A percentile compares a stretch with the other conserved stretches of the same genome.
These are phyloP conservation scores for Eupithecia subumbrata DNA, from an alignment of 2,888 invertebrate species.

Conservation along the genomic window DNA sequence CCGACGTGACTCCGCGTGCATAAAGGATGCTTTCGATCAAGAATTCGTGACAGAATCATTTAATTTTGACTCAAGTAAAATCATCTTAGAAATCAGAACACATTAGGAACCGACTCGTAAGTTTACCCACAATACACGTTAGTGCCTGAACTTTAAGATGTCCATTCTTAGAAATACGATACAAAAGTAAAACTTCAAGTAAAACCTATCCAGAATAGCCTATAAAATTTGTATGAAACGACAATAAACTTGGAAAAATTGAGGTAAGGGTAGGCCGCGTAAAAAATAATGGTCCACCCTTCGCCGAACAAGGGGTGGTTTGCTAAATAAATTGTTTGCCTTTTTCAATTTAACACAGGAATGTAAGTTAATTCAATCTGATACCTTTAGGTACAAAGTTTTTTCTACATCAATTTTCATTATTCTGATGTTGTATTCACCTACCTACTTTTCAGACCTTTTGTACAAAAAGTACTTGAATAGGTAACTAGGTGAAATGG, in stretches of 20 bases:
- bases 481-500: background rate
- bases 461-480: background rate
- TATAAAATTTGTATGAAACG: conserved; percentile 76
- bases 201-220: conserved; percentile 56
- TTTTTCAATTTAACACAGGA: conserved; percentile 68
- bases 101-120: no score
- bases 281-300: conserved; percentile 78
- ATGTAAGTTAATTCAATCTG: conserved; percentile 24
- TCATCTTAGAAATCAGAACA: background rate
- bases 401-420: conserved; percentile 9
- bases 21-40: conserved; percentile 39
- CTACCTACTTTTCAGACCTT: background rate
- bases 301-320: conserved; percentile 61
- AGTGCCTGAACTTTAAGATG: background rate
- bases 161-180: background rate
- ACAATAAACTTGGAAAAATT: conserved; percentile 73
- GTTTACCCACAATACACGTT: background rate
- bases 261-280: conserved; percentile 72
- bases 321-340: conserved; percentile 77
- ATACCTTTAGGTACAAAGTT: conserved; percentile 14
- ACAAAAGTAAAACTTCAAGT: conserved; percentile 41
- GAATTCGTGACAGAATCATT: conserved; percentile 6
- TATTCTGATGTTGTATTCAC: background rate
- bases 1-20: conserved; percentile 52
- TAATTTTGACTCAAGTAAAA: conserved; percentile 34